These are phyloP conservation scores for Mythimna vitellina DNA, from an alignment of 2,888 invertebrate species.

Conservation along the genomic window DNA sequence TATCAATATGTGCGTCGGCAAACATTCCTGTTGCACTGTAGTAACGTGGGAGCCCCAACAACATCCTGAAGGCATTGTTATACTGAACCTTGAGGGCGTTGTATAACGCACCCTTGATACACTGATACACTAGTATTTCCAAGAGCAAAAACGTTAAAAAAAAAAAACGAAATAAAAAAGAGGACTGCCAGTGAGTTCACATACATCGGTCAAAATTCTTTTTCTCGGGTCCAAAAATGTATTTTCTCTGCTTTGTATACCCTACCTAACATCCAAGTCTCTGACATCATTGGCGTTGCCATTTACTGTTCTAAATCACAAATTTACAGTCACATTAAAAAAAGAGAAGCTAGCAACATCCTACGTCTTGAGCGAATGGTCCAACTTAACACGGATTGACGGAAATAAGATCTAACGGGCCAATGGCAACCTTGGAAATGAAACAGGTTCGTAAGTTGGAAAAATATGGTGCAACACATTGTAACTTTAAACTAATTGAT, in stretches of 20 bases:
- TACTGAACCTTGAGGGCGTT: no score
- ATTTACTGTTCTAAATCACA: background rate
- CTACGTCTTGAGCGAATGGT: slow-evolving; percentile 26
- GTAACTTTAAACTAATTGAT: slow-evolving; percentile 30
- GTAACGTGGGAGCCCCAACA: no score
- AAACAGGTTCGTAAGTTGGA: slow-evolving; percentile 43
- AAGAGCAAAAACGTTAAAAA: no score
- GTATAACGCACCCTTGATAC: no score
- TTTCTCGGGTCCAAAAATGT: background rate
- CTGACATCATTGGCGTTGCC: background rate
- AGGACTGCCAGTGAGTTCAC: no score
- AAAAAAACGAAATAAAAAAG: no score
- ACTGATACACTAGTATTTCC: no score
- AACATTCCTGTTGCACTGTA: no score
- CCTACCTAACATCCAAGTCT: background rate
- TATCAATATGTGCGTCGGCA: no score
- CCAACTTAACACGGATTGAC: slow-evolving; percentile 14
- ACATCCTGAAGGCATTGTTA: no score
- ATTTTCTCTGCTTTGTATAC: background rate
- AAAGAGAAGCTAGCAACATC: slow-evolving; percentile 5
- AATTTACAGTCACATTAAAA: slow-evolving; percentile 7
- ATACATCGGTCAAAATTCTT: no score
- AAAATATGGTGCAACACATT: slow-evolving; percentile 56
- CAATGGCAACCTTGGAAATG: slow-evolving; percentile 42
- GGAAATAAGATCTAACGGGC: slow-evolving; percentile 26